Conservation (phyloP, 2,113 vertebrate genomes). For the Hyla sarda region DNA sequence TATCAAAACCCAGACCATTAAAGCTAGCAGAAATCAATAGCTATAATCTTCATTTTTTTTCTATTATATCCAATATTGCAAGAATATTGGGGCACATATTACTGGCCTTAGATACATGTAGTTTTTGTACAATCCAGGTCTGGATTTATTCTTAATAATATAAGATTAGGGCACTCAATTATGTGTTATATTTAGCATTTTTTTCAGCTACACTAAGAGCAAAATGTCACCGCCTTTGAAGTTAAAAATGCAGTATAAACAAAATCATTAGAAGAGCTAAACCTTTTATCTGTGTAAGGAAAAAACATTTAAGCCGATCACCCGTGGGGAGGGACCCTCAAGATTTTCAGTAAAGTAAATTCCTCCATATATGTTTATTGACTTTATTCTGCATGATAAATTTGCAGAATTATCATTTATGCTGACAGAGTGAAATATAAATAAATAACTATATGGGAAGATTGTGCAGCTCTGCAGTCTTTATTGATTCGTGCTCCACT, state of each 20-base stretch:
- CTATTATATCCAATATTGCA: background rate
- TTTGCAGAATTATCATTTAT: conserved; percentile 20
- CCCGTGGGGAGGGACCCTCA: background rate
- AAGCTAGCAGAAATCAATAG: no score
- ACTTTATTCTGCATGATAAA: conserved; percentile 25
- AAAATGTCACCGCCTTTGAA: conserved; percentile 28
- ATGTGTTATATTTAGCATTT: no score
- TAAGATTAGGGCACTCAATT: no score
- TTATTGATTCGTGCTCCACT: background rate
- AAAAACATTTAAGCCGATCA: background rate
- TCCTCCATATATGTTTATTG: conserved; percentile 6
- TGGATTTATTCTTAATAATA: no score
- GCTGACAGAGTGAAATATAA: background rate
- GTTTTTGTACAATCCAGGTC: background rate
- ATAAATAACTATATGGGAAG: background rate
- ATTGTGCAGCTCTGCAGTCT: background rate
- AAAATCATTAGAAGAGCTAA: background rate
- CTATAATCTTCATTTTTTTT: no score
- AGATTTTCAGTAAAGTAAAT: background rate
- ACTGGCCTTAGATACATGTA: background rate
- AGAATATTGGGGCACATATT: background rate
- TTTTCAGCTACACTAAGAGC: background rate
- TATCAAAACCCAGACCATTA: no score
- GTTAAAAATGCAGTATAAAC: background rate
- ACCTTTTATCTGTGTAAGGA: conserved; percentile 29